Percentiles rank a stretch among this genome's conserved stretches.
Evolutionary conservation across 2,113 vertebrate species (phyloP).

Genomic region (Corythornis vintsioides): DNA sequence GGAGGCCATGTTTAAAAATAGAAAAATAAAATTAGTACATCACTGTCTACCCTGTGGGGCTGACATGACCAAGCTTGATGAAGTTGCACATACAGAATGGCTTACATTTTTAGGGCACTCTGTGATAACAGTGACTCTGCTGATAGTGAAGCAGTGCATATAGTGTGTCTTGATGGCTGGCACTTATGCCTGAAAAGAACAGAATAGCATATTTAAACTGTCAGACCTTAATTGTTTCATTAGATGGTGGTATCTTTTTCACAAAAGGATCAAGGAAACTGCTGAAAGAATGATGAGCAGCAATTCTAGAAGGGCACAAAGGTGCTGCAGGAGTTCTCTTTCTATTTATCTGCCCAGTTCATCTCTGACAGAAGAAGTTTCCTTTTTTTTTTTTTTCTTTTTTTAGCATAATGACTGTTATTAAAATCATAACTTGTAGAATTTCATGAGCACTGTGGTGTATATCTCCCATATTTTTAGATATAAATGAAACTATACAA

Average conservation of each 20-base stretch:
- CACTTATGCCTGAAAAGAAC: conserved; percentile 74
- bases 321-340: conserved; percentile 43
- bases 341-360: conserved; percentile 70
- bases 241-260: conserved; percentile 72
- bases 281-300: conserved; percentile 73
- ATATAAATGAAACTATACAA: conserved; percentile 45
- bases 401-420: conserved; percentile 60
- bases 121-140: conserved; percentile 75
- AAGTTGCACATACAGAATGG: conserved; percentile 70
- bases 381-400: conserved; percentile 71
- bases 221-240: conserved; percentile 81
- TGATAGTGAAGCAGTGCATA: conserved; percentile 72
- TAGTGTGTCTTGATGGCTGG: conserved; percentile 76
- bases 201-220: conserved; percentile 76
- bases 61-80: conserved; percentile 79
- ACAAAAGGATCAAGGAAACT: conserved; percentile 66
- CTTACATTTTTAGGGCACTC: conserved; percentile 82
- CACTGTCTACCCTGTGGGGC: conserved; percentile 68
- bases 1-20: conserved; percentile 78
- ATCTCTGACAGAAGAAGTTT: conserved; percentile 58
- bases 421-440: conserved; percentile 68
- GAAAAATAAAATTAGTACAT: conserved; percentile 78
- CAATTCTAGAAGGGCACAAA: conserved; percentile 61
- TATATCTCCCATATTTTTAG: conserved; percentile 54
- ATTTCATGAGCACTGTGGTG: conserved; percentile 33